A percentile compares a stretch with the other conserved stretches of the same genome.
Conservation (phyloP, 2,888 invertebrate species). For the Tolmerus cingulatus region DNA sequence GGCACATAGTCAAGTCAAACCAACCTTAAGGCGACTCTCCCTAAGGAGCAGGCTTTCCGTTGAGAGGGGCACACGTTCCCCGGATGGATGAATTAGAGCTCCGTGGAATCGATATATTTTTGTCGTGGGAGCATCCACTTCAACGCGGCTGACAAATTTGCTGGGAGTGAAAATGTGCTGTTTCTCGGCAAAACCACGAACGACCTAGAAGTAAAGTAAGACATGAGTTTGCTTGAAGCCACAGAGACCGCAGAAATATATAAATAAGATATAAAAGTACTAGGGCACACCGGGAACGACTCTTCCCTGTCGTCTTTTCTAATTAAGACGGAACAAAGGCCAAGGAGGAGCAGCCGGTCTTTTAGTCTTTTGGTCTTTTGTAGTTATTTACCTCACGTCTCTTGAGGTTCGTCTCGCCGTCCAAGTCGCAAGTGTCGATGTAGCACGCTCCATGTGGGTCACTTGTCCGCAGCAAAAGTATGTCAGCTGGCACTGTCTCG, state of each 20-base stretch:
- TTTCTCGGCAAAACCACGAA: conserved; percentile 65
- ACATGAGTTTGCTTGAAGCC: background rate
- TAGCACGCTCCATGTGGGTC: conserved; percentile 90
- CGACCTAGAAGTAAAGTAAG: conserved; percentile 59
- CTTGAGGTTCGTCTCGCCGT: conserved; percentile 96
- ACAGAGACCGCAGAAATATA: background rate
- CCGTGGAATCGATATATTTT: conserved; percentile 96
- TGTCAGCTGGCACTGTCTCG: conserved; percentile 95
- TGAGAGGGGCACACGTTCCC: conserved; percentile 79
- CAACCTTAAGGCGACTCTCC: conserved; percentile 83
- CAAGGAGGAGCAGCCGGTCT: background rate
- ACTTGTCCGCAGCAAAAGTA: conserved; percentile 86
- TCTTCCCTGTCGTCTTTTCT: background rate
- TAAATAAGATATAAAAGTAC: background rate
- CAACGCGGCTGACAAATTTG: conserved; percentile 83
- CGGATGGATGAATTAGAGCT: conserved; percentile 81
- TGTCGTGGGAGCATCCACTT: conserved; percentile 94
- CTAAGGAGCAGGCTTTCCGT: conserved; percentile 91
- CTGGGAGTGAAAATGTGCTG: conserved; percentile 78
- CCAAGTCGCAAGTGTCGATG: conserved; percentile 95
- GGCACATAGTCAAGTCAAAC: background rate
- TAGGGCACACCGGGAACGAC: background rate
- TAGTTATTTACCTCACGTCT: conserved; percentile 75
- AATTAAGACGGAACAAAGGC: background rate
- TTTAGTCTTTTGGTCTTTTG: too few species aligned